Evolutionary conservation across 1,140 invertebrate species (phyloP).

Genomic region (Planococcus citri): DNA sequence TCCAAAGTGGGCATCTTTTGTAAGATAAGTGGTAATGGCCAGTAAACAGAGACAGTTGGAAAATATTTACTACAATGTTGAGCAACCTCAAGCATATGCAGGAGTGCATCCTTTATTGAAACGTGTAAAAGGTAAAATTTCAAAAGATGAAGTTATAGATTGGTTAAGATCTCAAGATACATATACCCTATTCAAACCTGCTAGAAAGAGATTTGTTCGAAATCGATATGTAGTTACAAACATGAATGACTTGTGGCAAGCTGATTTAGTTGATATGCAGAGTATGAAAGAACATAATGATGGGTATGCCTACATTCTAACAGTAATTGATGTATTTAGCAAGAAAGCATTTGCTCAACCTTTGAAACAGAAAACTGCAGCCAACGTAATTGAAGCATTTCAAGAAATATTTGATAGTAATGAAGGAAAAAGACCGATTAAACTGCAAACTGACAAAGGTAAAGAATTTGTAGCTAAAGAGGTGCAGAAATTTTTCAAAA

Average conservation of each 20-base stretch:
- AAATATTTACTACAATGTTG: neutral
- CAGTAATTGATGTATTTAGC: too few relatives aligned
- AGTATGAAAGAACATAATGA: slow-evolving; percentile 31
- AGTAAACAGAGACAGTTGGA: too few relatives aligned
- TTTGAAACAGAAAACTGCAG: slow-evolving; percentile 31
- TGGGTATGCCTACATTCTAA: slow-evolving; percentile 31
- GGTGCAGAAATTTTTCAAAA: slow-evolving; percentile 29
- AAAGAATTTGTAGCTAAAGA: slow-evolving; percentile 29
- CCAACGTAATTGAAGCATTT: slow-evolving; percentile 13
- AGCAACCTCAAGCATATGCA: neutral
- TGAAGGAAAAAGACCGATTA: neutral
- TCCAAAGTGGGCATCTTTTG: too few relatives aligned
- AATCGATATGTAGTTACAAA: slow-evolving; percentile 25
- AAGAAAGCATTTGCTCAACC: slow-evolving; percentile 32
- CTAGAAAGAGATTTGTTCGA: slow-evolving; percentile 28
- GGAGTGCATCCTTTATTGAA: neutral
- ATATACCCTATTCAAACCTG: slow-evolving; percentile 28
- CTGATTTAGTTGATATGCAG: slow-evolving; percentile 33
- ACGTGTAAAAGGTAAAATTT: neutral
- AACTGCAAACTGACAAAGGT: slow-evolving; percentile 26
- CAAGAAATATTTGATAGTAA: neutral
- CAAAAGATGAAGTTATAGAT: slow-evolving; percentile 22
- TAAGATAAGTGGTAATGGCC: too few relatives aligned
- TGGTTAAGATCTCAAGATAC: slow-evolving; percentile 27
- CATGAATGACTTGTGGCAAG: slow-evolving; percentile 34